These are phyloP conservation scores for Syrrhaptes paradoxus DNA, from an alignment of 2,113 vertebrate genomes.

Conservation along the genomic window DNA sequence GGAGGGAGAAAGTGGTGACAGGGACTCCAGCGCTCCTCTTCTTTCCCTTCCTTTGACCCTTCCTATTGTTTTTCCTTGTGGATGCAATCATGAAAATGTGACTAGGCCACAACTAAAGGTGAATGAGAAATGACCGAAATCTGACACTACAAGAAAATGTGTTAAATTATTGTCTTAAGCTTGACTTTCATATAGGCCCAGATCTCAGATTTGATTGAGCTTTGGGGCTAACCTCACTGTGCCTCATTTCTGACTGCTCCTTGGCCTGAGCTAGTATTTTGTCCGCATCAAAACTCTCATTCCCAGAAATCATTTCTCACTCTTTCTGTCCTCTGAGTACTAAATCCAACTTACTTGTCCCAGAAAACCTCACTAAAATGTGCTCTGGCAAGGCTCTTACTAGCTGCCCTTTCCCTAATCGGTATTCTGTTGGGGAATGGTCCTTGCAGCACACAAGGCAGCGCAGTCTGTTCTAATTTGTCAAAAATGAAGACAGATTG, in stretches of 20 bases:
- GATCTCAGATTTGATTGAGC: not conserved
- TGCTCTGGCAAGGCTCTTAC: not conserved
- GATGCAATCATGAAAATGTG: not conserved
- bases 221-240: not conserved
- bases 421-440: not conserved
- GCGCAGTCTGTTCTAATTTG: not conserved
- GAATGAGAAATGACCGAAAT: not conserved
- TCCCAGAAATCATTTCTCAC: not conserved
- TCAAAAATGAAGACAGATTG: not conserved
- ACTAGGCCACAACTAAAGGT: constrained; percentile 36
- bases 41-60: not conserved
- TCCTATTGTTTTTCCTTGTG: not conserved
- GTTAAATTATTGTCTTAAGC: not conserved
- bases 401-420: not conserved
- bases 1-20: constrained; percentile 32
- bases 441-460: not conserved
- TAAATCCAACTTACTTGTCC: not conserved
- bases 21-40: not conserved
- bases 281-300: not conserved
- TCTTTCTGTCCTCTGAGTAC: not conserved
- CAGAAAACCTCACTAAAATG: not conserved
- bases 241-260: not conserved
- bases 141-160: not conserved
- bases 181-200: not conserved
- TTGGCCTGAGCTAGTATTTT: not conserved